A percentile compares a stretch with the other conserved stretches of the same genome.
Evolutionary conservation across 2,113 vertebrate genomes (phyloP).

Genomic region (Gallinago undulata): DNA sequence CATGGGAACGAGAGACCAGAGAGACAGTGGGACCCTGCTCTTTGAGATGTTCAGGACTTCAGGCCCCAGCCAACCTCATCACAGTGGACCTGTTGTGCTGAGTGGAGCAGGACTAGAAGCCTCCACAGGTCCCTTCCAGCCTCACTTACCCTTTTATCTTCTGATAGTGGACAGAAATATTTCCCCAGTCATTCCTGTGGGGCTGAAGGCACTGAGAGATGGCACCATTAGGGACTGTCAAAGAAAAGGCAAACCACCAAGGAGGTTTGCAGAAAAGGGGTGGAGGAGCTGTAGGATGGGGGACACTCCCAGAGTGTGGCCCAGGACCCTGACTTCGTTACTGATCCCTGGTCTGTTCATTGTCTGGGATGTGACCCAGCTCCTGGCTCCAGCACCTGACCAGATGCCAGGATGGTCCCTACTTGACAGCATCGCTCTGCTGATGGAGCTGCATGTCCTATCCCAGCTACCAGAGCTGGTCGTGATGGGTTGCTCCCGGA

Average conservation of each 20-base stretch:
- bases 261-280: not conserved
- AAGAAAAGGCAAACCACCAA: not conserved
- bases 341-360: not conserved
- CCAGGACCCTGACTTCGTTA: not conserved
- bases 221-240: not conserved
- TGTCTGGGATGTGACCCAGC: not conserved
- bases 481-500: fast-evolving
- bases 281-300: not conserved
- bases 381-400: not conserved
- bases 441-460: not conserved
- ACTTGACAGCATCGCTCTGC: fast-evolving
- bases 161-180: not conserved
- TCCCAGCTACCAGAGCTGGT: not conserved
- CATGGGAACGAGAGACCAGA: fast-evolving
- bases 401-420: fast-evolving
- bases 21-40: not conserved
- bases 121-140: not conserved
- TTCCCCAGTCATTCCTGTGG: not conserved
- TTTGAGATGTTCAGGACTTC: not conserved
- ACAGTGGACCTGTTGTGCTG: fast-evolving
- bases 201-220: not conserved
- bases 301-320: not conserved
- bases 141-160: not conserved
- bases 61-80: no score
- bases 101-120: not conserved